These are phyloP conservation scores for Didymodactylos carnosus DNA, from an alignment of 2,888 invertebrate genomes.

Conservation along the genomic window DNA sequence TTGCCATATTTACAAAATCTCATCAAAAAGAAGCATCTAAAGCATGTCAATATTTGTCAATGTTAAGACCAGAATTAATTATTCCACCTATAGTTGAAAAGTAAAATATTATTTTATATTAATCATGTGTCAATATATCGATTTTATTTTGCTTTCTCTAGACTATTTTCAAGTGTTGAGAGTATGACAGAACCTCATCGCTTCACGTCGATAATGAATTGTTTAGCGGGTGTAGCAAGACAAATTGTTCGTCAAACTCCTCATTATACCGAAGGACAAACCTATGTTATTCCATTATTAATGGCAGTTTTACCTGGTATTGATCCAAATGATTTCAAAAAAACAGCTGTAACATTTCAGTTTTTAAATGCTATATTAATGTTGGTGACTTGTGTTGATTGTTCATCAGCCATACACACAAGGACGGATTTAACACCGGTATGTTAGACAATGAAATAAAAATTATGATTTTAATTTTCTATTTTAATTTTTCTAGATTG, in stretches of 20 bases:
- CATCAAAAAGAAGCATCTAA: slow-evolving; percentile 45
- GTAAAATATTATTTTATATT: slow-evolving; percentile 27
- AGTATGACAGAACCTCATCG: slow-evolving; percentile 69
- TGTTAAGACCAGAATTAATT: slow-evolving; percentile 57
- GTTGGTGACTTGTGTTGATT: slow-evolving; percentile 63
- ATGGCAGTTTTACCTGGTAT: slow-evolving; percentile 63
- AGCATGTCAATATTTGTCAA: slow-evolving; percentile 54
- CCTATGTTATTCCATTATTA: slow-evolving; percentile 57
- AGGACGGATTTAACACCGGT: slow-evolving; percentile 51
- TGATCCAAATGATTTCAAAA: slow-evolving; percentile 63
- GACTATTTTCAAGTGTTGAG: slow-evolving; percentile 39
- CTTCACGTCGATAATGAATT: slow-evolving; percentile 33
- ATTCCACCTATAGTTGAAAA: slow-evolving; percentile 62
- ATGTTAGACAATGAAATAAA: not conserved
- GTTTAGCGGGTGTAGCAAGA: slow-evolving; percentile 32
- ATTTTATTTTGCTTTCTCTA: not conserved
- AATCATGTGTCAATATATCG: not conserved
- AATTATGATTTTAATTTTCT: not conserved
- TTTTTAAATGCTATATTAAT: slow-evolving; percentile 32
- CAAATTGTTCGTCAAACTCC: slow-evolving; percentile 39
- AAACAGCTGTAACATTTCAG: slow-evolving; percentile 19
- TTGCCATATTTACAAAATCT: slow-evolving; percentile 56
- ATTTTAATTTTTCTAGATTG: slow-evolving; percentile 37
- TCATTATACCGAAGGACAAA: slow-evolving; percentile 46
- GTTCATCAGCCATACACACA: slow-evolving; percentile 51